phyloP scores from a whole-genome alignment of 2,113 vertebrate species.

The Odocoileus hemionus region DNA sequence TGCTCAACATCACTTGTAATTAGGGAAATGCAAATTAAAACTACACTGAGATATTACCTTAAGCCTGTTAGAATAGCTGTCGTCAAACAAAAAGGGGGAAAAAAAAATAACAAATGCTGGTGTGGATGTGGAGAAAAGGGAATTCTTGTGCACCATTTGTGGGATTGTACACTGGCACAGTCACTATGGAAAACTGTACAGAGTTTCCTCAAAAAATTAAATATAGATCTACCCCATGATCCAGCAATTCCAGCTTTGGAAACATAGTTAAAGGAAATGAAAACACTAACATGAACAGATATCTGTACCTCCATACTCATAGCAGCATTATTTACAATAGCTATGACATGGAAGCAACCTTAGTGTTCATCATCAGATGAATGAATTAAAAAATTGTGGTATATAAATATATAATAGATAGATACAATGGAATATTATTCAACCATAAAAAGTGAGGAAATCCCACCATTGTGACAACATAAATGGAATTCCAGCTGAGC shows the following conservation, averaged over 20 bases:
- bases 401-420: neutral
- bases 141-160: neutral
- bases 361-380: too few relatives aligned
- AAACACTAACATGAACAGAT: neutral
- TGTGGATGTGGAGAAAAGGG: neutral
- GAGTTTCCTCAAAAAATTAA: neutral
- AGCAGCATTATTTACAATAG: neutral
- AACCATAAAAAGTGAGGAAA: neutral
- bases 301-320: neutral
- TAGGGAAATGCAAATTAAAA: neutral
- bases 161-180: neutral
- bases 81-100: neutral
- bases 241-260: neutral
- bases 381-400: neutral
- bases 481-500: neutral
- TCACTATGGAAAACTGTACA: neutral
- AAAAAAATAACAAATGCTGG: neutral
- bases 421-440: neutral
- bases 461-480: neutral
- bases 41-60: neutral
- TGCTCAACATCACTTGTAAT: neutral
- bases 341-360: neutral
- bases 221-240: neutral
- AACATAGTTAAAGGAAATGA: neutral
- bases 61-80: neutral